Conservation (phyloP, 2,797 vertebrate species). For the Phataginus tetradactyla region DNA sequence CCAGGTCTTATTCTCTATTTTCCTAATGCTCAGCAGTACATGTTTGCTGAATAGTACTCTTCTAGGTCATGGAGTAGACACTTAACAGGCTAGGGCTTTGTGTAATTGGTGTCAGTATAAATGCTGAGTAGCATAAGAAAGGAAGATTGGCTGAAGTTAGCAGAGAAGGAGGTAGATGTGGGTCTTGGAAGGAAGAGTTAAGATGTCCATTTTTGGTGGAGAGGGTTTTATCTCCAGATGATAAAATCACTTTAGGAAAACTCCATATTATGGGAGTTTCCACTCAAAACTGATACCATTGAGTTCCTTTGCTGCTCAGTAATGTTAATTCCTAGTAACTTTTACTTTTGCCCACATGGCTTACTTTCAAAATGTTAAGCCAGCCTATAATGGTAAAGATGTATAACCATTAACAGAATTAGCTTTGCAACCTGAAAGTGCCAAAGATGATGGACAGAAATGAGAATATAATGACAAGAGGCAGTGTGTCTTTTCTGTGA, state of each 20-base stretch:
- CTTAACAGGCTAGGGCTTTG: neutral
- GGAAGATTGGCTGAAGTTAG: neutral
- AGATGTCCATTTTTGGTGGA: neutral
- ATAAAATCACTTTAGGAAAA: constrained; percentile 31
- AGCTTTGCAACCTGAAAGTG: neutral
- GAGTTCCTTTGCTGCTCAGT: neutral
- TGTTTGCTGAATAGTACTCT: neutral
- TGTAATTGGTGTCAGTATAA: neutral
- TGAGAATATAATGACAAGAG: neutral
- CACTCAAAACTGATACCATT: neutral
- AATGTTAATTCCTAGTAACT: neutral
- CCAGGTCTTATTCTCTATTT: neutral
- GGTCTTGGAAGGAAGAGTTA: neutral
- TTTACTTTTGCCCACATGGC: constrained; percentile 4
- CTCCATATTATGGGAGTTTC: neutral
- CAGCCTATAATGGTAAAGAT: neutral
- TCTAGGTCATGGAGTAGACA: neutral
- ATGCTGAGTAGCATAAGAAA: neutral
- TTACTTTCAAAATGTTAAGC: constrained; percentile 12
- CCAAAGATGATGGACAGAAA: neutral
- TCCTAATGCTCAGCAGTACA: neutral
- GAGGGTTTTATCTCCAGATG: neutral
- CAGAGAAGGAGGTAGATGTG: neutral
- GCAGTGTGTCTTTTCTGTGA: neutral
- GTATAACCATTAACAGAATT: neutral